Base-by-base conservation (phyloP, 2,113 vertebrate species). In the Brachionichthys hirsutus region DNA sequence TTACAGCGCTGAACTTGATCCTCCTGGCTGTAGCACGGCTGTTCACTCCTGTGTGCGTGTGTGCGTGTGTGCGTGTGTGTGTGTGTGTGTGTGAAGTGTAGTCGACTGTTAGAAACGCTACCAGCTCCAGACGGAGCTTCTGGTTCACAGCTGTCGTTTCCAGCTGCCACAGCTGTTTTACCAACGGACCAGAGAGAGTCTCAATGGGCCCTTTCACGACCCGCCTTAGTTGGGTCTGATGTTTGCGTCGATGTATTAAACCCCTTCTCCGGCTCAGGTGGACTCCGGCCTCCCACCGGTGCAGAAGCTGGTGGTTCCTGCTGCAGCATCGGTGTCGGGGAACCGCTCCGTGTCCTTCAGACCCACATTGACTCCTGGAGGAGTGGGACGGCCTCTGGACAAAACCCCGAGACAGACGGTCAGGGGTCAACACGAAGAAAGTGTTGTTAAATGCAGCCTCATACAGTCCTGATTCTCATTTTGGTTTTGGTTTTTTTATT, bases 341-440 rank as follows among this genome's bases (percentile, higher is more conserved):
- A 93, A 90, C 86, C 89, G 91, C 54, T 92, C 91, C 0, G 86
- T 92, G 24, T 96, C 95, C 85, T 95, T 97, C 86, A 94, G 94
- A 81, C 94, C 97, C 0, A 96, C 94, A 62, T 84, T 98, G 50
- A 93, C 92, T 53, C 90, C 94, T 20, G 84, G 92, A 73, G 86
- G 90, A 73, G 68, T 86, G 60, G 90, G 78, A 90, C 77, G 87
- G 85, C 67, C 80, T 70, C 74, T 88, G 78, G 92, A 93, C 78
- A 92, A 90, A 80, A 78, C 58, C 24, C 46, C 53, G 44, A 85
- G 76, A 57, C 87, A 91, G 24, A 83, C 61, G 58, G 89, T 91
- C 15, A 80, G 87, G 34, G 57, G 36, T 38, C 9, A 38, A 30
- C 15, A 13, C 7, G 13, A 2, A 30, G 8, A 30, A 2, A 30